Evolutionary conservation across 1,140 invertebrate species (phyloP).

Genomic region (Scaptodrosophila lebanonensis): DNA sequence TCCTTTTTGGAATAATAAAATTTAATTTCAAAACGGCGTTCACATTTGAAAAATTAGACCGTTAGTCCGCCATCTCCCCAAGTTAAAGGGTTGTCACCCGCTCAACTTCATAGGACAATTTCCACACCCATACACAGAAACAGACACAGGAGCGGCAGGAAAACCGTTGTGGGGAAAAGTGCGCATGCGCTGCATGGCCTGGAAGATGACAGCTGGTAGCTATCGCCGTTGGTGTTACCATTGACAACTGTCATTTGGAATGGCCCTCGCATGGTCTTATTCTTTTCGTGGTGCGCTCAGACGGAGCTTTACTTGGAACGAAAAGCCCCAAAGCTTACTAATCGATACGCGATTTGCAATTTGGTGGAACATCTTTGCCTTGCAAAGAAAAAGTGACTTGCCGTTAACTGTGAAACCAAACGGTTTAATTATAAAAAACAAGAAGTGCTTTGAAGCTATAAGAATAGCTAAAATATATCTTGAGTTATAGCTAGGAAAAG

Average conservation of each 20-base stretch:
- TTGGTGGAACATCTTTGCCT: slow-evolving; percentile 15
- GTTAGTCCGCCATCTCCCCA: too few relatives aligned
- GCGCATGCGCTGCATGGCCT: slow-evolving; percentile 26
- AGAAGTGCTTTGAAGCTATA: too few relatives aligned
- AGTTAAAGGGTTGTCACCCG: too few relatives aligned
- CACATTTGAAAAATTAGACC: too few relatives aligned
- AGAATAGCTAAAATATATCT: too few relatives aligned
- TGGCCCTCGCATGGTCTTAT: not conserved
- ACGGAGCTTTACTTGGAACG: slow-evolving; percentile 28
- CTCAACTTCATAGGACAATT: too few relatives aligned
- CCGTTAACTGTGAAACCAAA: too few relatives aligned
- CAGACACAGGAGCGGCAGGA: not conserved
- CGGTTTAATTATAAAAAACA: too few relatives aligned
- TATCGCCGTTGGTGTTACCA: slow-evolving; percentile 14
- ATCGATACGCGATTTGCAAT: slow-evolving; percentile 48
- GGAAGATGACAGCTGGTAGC: slow-evolving; percentile 16
- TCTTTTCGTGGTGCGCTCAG: slow-evolving; percentile 8
- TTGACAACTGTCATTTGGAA: slow-evolving; percentile 20
- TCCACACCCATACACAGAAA: too few relatives aligned
- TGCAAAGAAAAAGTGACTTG: slow-evolving; percentile 3
- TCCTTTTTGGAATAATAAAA: too few relatives aligned
- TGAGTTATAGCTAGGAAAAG: too few relatives aligned
- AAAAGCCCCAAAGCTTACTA: slow-evolving; percentile 32
- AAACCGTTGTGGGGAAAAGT: not conserved
- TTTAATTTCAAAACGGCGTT: too few relatives aligned